Base-by-base conservation (phyloP, 2,888 invertebrate genomes). In the Amaurobius ferox region DNA sequence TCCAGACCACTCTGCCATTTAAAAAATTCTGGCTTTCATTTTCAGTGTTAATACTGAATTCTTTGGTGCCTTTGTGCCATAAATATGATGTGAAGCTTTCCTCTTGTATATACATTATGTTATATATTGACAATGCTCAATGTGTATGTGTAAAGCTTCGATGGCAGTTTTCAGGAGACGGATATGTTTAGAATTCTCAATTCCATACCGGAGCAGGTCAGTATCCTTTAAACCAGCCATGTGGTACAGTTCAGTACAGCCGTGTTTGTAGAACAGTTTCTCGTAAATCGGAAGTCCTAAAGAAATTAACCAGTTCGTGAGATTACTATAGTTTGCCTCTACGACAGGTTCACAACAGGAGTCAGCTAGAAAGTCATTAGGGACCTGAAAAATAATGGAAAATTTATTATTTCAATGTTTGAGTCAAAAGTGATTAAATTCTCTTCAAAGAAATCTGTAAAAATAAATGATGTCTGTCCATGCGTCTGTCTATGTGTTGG, bases 271-370 rank as follows among this genome's bases (percentile, higher is more conserved):
- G 19, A 89, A 78, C 26, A 74, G 62, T 19, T 68, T 80, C 44
- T 88, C 89, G 88, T 91, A 91, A 90, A 91, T 91, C 5, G 91
- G 91, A 72, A 91, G 89, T 44, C 91, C 91, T 66, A 91, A 90
- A 39, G 91, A 91, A 48, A 89, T 89, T 66, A 91, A 90, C 89
- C 91, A 91, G 67, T 90, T 90, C 11, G 89, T 88, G 16, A 91
- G 88, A 29, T 90, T 90, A 29, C 55, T 73, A 64, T 91, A 90
- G 89, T 90, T 90, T 44, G 91, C 89, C 89, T 91, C 91, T 73
- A 90, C 90, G 13, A 88, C 87, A 11, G 91, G 90, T n/a, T 89
- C 90, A 6, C 89, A 88, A 79, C 90, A 90, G 16, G 90, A 89
- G 19, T 91, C 91, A 0, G 90, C 90, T 78, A 91, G 87, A 72